Base-by-base conservation (phyloP, 2,888 invertebrate genomes). In the Tenthredo notha region DNA sequence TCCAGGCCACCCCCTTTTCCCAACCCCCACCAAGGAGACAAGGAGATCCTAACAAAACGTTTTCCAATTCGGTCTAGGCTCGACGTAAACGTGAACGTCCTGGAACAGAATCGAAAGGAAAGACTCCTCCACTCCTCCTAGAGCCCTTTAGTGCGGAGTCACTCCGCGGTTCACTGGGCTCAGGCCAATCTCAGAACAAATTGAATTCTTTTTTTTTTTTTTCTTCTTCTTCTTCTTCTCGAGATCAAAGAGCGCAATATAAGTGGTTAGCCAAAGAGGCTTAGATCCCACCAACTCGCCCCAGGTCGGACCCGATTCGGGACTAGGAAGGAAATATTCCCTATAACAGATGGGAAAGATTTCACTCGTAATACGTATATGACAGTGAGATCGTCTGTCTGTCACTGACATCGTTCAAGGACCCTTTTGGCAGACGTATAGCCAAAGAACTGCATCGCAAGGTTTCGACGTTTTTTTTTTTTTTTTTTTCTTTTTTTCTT, bases 151-250 rank as follows among this genome's bases (percentile, higher is more conserved):
- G 67, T 67, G 83, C 43, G 47, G 82, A 83, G 83, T 83, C 83
- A 83, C 86, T 85, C 83, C 88, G 85, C 89, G 91, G 89, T 90
- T 90, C 89, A 90, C 89, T 91, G 90, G 88, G 88, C 90, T 88
- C 88, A 87, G 89, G 88, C 90, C 92, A 92, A 92, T 92, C 91
- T 92, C 90, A 88, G 89, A 87, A 89, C 90, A 91, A 92, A 92
- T 92, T 92, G 91, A 92, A 92, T 92, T 92, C 90, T 91, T 90
- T 88, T 82, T 85, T 75, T 75, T 65, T 82, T 85, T 75, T 65
- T 86, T 87, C 90, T 91, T 90, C 88, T 82, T 85, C 70, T 75
- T 65, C 78, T 85, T 75, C 54, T 86, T 87, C 87, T 87, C 86
- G 87, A 92, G 92, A 92, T 92, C 92, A 92, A 92, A 92, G 91